Evolutionary conservation across 2,113 vertebrate genomes (phyloP), one percentile per base, ranked within the genome.

Genomic region (Elephantulus edwardii): DNA sequence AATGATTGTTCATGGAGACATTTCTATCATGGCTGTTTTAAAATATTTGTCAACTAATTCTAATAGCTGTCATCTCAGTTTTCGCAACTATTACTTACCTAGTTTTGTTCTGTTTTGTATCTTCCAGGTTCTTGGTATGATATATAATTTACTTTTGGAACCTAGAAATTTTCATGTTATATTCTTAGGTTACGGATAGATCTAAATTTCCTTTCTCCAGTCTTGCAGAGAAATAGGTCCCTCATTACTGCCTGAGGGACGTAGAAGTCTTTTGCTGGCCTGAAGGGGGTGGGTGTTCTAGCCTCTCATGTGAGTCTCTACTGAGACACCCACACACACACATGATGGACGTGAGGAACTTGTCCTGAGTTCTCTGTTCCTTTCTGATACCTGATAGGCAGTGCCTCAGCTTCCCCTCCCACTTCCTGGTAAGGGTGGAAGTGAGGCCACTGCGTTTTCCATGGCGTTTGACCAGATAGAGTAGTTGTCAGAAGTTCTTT

Each of bases 11-110:
- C 68, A 42, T 26, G 77, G 50, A 86, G 80, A 1, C 19, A 56
- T 86, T 92, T 87, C 93, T 79, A 75, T 86, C 38, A 83, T 60
- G 50, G 16, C 48, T 74, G 2, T 20, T 22, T 93, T 82, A 75
- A 89, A 56, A 66, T 90, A 79, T 94, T 92, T 85, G 62, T n/a
- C n/a, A n/a, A n/a, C n/a, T n/a, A n/a, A n/a, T n/a, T n/a, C n/a
- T n/a, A n/a, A n/a, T n/a, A n/a, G n/a, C n/a, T n/a, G n/a, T 88
- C 35, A 54, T 68, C 72, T 92, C 44, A 81, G 33, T 54, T 66
- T 58, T 35, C 16, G 28, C 28, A 35, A n/a, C 68, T 81, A 6
- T 86, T 76, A 19, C 54, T 75, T 76, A 78, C 64, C n/a, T n/a
- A n/a, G 81, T 90, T 91, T 16, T 20, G 42, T 77, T 76, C 40